Evolutionary conservation across 2,888 invertebrate genomes (phyloP), one percentile per base, ranked within the genome.

Genomic region (Ectobius pallidus): DNA sequence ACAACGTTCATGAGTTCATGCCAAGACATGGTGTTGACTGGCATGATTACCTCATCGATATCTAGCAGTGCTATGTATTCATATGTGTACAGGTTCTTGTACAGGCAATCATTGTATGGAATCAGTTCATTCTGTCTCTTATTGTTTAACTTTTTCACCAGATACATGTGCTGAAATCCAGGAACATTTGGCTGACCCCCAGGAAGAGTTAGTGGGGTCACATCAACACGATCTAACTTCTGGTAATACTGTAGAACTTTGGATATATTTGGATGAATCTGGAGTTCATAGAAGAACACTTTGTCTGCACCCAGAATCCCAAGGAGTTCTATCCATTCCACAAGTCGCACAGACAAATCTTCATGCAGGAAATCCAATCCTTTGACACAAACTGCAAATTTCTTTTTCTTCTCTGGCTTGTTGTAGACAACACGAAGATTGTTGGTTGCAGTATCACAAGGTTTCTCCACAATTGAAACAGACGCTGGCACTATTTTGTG

Each of bases 61-160:
- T 97, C 97, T 69, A 97, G 86, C 73, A 97, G 85, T n/a, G 94
- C 94, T 70, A 96, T 91, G 84, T 94, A 95, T 76, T 93, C 90
- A 83, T 96, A 97, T 77, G 91, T 88, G 82, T 96, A 94, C 86
- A 97, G 89, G 81, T 97, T 93, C 81, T 94, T 92, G 85, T 97
- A 97, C 70, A 97, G 87, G 81, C 97, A 97, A 83, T 97, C 97
- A 83, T 97, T 97, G 86, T 97, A 97, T 14, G 97, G 96, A 78
- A 97, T 94, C 74, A 97, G 87, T 84, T 97, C 97, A 85, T 96
- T 96, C 82, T 96, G 94, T 16, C 97, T 87, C 84, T 97, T 97
- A 84, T 96, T 94, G 80, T 95, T 96, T 34, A 94, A 91, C 83
- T 96, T 96, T 81, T 94, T 94, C 72, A 92, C 92, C 68, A 97